A percentile compares a stretch with the other conserved stretches of the same genome.
phyloP scores from a whole-genome alignment of 2,888 invertebrate species.

The Toxonevra muliebris region DNA sequence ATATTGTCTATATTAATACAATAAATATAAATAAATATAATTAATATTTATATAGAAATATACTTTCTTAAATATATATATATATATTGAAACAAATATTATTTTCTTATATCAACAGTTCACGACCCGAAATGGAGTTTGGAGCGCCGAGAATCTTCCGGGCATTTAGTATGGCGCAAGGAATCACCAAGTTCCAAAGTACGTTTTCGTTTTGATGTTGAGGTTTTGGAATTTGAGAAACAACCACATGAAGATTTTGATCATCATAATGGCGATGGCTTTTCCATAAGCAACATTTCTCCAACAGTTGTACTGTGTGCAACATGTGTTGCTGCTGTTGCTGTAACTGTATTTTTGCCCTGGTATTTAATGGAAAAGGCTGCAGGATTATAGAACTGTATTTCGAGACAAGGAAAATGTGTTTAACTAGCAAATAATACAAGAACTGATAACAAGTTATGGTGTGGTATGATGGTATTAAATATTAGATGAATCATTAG shows the following conservation, averaged over 20 bases:
- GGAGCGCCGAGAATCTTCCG: constrained; percentile 64
- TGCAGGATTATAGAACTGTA: constrained; percentile 14
- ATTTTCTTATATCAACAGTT: constrained; percentile 36
- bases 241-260: constrained; percentile 62
- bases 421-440: too few relatives aligned
- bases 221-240: constrained; percentile 64
- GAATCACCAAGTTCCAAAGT: constrained; percentile 64
- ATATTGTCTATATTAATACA: too few relatives aligned
- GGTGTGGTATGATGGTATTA: too few relatives aligned
- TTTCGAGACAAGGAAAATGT: not conserved
- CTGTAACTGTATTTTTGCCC: constrained; percentile 61
- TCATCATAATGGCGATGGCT: constrained; percentile 46
- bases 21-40: too few relatives aligned
- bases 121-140: constrained; percentile 65
- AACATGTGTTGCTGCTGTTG: constrained; percentile 62
- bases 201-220: constrained; percentile 66
- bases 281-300: constrained; percentile 53
- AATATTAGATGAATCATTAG: too few relatives aligned
- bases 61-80: too few relatives aligned
- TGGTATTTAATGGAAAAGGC: constrained; percentile 63
- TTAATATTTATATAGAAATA: too few relatives aligned
- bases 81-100: too few relatives aligned
- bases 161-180: constrained; percentile 65
- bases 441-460: too few relatives aligned
- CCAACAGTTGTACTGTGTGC: constrained; percentile 59